phyloP scores from a whole-genome alignment of 2,797 vertebrate genomes.

The Myripristis jacobus region DNA sequence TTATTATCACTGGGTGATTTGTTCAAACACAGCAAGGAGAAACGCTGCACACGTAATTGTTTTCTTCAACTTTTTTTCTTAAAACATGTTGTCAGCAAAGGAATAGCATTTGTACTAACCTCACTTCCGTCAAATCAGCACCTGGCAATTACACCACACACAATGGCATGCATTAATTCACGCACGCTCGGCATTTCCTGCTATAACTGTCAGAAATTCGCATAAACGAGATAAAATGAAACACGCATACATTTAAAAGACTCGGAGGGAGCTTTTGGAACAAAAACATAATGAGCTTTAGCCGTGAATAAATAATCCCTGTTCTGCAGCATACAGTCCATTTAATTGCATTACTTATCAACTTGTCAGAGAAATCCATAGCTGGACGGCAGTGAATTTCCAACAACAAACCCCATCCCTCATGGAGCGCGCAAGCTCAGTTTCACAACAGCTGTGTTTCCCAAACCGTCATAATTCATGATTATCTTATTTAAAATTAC shows the following conservation, averaged over 20 bases:
- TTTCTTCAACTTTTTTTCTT: too few species aligned
- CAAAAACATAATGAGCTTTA: conserved; percentile 53
- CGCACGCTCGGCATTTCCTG: not conserved
- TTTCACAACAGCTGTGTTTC: conserved; percentile 48
- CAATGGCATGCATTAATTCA: conserved; percentile 2
- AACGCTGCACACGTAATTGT: not conserved
- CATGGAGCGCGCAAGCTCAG: conserved; percentile 1
- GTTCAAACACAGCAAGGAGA: not conserved
- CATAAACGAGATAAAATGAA: conserved; percentile 33
- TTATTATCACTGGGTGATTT: not conserved
- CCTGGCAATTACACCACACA: conserved; percentile 7
- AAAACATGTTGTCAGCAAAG: too few species aligned
- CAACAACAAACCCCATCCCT: conserved; percentile 32
- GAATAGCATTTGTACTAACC: not conserved
- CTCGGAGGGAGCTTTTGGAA: conserved; percentile 29
- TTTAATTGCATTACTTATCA: conserved; percentile 68
- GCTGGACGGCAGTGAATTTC: conserved; percentile 20
- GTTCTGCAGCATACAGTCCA: conserved; percentile 42
- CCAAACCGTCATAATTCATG: conserved; percentile 24
- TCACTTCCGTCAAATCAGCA: conserved; percentile 12
- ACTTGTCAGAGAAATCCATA: conserved; percentile 59
- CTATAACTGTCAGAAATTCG: conserved; percentile 35
- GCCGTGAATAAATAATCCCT: conserved; percentile 64
- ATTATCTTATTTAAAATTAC: conserved; percentile 39
- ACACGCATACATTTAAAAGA: conserved; percentile 35